A percentile compares a stretch with the other conserved stretches of the same genome.
phyloP scores from a whole-genome alignment of 2,888 invertebrate genomes.

The Idaea biselata region DNA sequence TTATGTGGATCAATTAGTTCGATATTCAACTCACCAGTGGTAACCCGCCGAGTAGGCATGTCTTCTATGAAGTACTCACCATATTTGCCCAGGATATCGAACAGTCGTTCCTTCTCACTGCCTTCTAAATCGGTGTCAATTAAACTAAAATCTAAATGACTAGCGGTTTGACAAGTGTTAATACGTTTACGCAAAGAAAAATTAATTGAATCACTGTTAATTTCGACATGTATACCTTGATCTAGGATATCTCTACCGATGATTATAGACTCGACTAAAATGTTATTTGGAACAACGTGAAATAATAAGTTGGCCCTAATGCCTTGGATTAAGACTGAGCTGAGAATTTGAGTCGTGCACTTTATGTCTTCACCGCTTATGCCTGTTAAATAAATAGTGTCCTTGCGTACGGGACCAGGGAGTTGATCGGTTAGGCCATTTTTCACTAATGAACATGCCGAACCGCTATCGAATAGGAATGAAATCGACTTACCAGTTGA shows the following conservation, averaged over 20 bases:
- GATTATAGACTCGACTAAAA: background rate
- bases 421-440: too few relatives aligned
- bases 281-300: background rate
- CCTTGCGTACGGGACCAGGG: too few relatives aligned
- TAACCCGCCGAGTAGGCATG: too few relatives aligned
- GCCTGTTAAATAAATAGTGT: too few relatives aligned
- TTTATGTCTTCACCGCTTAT: background rate
- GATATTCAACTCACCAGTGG: too few relatives aligned
- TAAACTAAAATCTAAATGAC: background rate
- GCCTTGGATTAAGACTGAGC: background rate
- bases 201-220: background rate
- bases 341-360: background rate
- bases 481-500: constrained; percentile 5
- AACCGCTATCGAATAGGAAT: constrained; percentile 5
- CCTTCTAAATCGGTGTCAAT: too few relatives aligned
- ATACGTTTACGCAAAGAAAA: background rate
- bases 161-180: background rate
- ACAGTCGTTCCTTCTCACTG: background rate
- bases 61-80: too few relatives aligned
- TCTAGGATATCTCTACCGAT: background rate
- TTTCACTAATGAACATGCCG: too few relatives aligned
- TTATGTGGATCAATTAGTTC: too few relatives aligned
- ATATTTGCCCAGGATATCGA: background rate
- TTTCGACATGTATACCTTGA: too few relatives aligned
- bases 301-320: background rate